Conservation (phyloP, 2,797 vertebrate species). For the Oreochromis grahami region DNA sequence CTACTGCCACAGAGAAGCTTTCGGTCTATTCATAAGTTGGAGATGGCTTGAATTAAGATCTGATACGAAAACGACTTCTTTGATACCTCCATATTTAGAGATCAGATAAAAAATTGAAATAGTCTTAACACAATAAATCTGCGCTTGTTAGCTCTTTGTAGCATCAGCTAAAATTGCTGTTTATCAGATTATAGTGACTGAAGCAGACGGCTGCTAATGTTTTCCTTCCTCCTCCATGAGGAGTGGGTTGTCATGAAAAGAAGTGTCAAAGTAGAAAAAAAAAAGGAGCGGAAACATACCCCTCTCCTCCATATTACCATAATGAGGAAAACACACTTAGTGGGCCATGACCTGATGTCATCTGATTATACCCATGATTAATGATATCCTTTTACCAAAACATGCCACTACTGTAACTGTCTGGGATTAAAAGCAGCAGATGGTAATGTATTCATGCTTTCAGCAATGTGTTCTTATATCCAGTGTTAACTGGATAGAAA, state of each 20-base stretch:
- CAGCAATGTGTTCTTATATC: constrained; percentile 33
- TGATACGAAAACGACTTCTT: not conserved
- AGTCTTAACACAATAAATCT: not conserved
- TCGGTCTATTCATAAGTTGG: constrained; percentile 83
- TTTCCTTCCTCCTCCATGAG: constrained; percentile 57
- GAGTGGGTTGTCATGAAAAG: constrained; percentile 75
- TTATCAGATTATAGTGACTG: constrained; percentile 30
- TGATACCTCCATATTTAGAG: not conserved
- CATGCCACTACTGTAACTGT: constrained; percentile 80
- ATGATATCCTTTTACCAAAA: constrained; percentile 93
- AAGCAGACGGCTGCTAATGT: constrained; percentile 47
- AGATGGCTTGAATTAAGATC: constrained; percentile 68
- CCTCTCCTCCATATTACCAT: constrained; percentile 91
- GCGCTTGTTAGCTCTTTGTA: not conserved
- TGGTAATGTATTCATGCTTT: constrained; percentile 70
- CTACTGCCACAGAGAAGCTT: constrained; percentile 85
- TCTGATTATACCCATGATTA: constrained; percentile 99
- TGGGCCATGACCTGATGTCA: constrained; percentile 95
- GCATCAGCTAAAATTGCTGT: not conserved
- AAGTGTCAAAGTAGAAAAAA: constrained; percentile 75
- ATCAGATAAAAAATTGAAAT: not conserved
- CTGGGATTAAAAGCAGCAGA: constrained; percentile 71
- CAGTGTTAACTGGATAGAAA: constrained; percentile 17
- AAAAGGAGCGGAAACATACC: constrained; percentile 67
- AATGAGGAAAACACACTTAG: constrained; percentile 99